Conservation (phyloP, 2,797 vertebrate genomes). For the Chelon auratus region DNA sequence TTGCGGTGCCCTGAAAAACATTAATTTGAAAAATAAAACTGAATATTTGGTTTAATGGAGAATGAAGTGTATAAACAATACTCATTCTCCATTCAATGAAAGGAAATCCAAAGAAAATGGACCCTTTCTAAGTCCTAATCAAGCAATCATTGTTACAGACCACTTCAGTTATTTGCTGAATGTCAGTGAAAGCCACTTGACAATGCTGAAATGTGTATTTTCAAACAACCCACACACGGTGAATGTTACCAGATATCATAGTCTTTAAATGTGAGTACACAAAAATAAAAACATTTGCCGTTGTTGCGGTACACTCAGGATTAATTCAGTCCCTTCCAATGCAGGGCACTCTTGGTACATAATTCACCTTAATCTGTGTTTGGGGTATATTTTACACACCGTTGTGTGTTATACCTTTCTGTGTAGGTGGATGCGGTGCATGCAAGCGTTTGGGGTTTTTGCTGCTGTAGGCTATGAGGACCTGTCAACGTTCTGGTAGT, state of each 20-base stretch:
- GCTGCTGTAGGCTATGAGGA: too few species aligned
- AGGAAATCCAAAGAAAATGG: constrained; percentile 27
- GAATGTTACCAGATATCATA: neutral
- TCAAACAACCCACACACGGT: constrained; percentile 6
- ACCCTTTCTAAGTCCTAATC: constrained; percentile 41
- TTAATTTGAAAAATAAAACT: neutral
- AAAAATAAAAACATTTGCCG: constrained; percentile 14
- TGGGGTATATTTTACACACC: too few species aligned
- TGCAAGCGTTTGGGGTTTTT: too few species aligned
- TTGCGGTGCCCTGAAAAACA: constrained; percentile 4
- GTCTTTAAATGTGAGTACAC: constrained; percentile 17
- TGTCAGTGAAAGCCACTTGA: constrained; percentile 41
- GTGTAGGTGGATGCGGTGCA: too few species aligned
- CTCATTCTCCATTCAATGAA: constrained; percentile 36
- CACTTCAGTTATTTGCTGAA: constrained; percentile 37
- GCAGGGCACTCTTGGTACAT: too few species aligned
- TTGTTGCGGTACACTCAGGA: constrained; percentile 23
- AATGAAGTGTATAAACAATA: constrained; percentile 36
- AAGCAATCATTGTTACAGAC: constrained; percentile 38
- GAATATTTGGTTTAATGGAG: constrained; percentile 22
- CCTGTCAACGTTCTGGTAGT: too few species aligned
- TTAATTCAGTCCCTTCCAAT: constrained; percentile 1
- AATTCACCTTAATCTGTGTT: too few species aligned
- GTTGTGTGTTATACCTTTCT: too few species aligned
- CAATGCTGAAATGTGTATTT: constrained; percentile 19